These are phyloP conservation scores for Heliconius hortense DNA, from an alignment of 2,888 invertebrate genomes.

Conservation along the genomic window DNA sequence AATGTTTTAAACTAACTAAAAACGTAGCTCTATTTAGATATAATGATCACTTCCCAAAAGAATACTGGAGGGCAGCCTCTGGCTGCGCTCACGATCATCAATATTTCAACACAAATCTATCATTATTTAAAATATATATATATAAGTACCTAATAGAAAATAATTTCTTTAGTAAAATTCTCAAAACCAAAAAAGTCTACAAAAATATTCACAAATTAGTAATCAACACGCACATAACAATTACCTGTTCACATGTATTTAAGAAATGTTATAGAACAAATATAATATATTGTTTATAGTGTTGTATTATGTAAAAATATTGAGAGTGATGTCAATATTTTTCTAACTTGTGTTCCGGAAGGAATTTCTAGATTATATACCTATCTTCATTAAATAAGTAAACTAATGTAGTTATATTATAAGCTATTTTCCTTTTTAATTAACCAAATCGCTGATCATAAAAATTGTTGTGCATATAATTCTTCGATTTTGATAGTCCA, in stretches of 20 bases:
- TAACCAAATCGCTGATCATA: neutral
- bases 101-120: neutral
- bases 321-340: slow-evolving; percentile 15
- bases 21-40: too few species aligned
- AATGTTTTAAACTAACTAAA: neutral
- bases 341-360: slow-evolving; percentile 21
- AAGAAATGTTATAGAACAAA: neutral
- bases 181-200: neutral
- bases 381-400: neutral
- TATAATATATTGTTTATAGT: slow-evolving; percentile 10
- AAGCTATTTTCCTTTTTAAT: neutral
- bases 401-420: neutral
- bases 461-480: too few species aligned
- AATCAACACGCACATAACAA: slow-evolving; percentile 17
- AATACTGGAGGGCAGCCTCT: too few species aligned
- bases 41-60: too few species aligned
- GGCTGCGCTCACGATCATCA: neutral
- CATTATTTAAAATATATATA: neutral
- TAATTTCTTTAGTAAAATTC: neutral
- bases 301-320: slow-evolving; percentile 12
- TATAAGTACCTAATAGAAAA: neutral
- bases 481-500: neutral
- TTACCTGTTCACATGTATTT: neutral
- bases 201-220: slow-evolving; percentile 9
- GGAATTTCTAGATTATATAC: slow-evolving; percentile 8